Evolutionary conservation across 2,113 vertebrate species (phyloP).

Genomic region (Charina bottae): DNA sequence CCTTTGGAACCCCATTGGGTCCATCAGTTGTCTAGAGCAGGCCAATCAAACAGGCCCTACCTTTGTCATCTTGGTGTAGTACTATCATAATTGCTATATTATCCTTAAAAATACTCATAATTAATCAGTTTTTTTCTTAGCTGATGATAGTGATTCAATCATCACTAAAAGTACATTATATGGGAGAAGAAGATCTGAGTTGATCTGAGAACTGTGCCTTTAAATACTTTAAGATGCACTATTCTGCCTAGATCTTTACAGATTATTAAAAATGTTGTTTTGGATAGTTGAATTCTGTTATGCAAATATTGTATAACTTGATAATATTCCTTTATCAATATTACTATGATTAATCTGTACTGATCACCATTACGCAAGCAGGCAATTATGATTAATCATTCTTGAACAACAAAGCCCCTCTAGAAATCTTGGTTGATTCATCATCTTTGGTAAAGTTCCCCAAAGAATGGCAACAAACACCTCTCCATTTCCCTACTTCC

Average conservation of each 20-base stretch:
- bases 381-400: conserved; percentile 77
- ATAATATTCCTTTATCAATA: conserved; percentile 70
- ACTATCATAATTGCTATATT: background rate
- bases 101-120: background rate
- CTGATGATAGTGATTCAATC: background rate
- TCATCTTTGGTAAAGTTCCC: conserved; percentile 72
- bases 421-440: conserved; percentile 75
- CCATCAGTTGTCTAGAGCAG: too few relatives aligned
- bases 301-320: conserved; percentile 73
- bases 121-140: background rate
- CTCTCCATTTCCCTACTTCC: conserved; percentile 62
- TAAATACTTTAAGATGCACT: conserved; percentile 24
- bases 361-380: conserved; percentile 72
- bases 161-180: background rate
- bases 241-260: conserved; percentile 41
- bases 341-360: conserved; percentile 75
- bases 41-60: too few relatives aligned
- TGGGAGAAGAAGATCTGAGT: background rate
- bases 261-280: conserved; percentile 50
- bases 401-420: conserved; percentile 68
- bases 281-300: conserved; percentile 59
- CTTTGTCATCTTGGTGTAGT: background rate
- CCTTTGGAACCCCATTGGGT: too few relatives aligned
- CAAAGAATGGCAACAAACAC: conserved; percentile 59
- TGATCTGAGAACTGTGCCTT: background rate